Evolutionary conservation across 1,140 invertebrate genomes (phyloP).

Genomic region (Mya arenaria): DNA sequence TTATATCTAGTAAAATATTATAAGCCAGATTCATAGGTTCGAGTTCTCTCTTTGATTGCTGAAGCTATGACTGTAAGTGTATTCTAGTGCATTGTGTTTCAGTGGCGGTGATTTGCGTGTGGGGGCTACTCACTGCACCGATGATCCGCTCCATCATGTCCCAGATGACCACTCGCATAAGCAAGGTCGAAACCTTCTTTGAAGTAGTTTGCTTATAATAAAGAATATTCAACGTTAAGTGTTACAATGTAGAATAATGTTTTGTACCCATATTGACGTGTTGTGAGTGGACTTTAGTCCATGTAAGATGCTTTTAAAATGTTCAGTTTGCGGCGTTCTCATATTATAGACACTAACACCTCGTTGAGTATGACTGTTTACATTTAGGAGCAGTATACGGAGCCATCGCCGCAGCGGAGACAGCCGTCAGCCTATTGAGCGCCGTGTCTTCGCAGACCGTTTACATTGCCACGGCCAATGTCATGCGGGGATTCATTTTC

Average conservation of each 20-base stretch:
- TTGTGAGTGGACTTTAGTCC: not conserved
- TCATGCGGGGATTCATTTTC: conserved; percentile 22
- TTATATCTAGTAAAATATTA: no score
- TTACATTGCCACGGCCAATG: conserved; percentile 16
- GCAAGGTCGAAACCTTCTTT: conserved; percentile 27
- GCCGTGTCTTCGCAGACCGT: not conserved
- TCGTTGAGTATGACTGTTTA: no score
- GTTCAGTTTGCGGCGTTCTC: no score
- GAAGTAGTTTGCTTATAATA: no score
- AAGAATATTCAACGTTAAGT: no score
- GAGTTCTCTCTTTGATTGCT: no score
- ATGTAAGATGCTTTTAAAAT: no score
- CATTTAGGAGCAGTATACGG: conserved; percentile 22
- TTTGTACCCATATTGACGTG: not conserved
- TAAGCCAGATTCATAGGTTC: no score
- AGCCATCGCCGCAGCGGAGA: conserved; percentile 8
- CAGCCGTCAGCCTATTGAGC: not conserved
- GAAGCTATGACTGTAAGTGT: no score
- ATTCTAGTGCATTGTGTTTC: no score
- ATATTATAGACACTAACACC: no score
- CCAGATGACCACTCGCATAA: conserved; percentile 34
- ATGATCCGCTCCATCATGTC: conserved; percentile 32
- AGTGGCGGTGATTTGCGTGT: conserved; percentile 29
- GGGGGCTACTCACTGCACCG: conserved; percentile 26
- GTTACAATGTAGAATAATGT: not conserved